Percentiles rank a stretch among this genome's conserved stretches.
Conservation (phyloP, 2,888 invertebrate genomes). For the Eristalis intricaria region DNA sequence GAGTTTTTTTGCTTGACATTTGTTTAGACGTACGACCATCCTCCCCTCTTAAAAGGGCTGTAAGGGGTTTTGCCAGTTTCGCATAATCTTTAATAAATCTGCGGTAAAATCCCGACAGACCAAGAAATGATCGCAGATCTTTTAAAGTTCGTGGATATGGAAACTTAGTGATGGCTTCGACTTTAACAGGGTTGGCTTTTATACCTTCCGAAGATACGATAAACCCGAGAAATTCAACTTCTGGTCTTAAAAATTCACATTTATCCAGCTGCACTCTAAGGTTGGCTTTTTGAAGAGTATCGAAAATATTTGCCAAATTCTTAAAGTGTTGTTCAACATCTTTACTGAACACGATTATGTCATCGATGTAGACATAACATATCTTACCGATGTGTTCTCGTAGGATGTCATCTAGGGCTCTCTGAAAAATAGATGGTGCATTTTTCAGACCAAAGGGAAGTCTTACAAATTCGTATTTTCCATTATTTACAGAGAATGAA, state of each 20-base stretch:
- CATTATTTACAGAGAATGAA: constrained; percentile 38
- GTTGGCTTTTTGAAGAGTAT: constrained; percentile 20
- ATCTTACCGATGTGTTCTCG: constrained; percentile 23
- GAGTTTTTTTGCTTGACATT: constrained; percentile 9
- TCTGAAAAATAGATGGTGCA: constrained; percentile 47
- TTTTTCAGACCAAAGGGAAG: constrained; percentile 45
- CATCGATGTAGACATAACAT: constrained; percentile 22
- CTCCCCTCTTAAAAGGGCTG: neutral
- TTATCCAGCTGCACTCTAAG: constrained; percentile 28
- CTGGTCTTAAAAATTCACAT: constrained; percentile 17
- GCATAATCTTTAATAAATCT: constrained; percentile 21
- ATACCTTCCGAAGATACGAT: neutral
- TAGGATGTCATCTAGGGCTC: constrained; percentile 26
- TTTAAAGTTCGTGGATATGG: constrained; percentile 20
- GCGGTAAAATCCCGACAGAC: constrained; percentile 27
- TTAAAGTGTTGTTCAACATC: constrained; percentile 4
- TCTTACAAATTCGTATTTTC: constrained; percentile 6
- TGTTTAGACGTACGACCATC: neutral
- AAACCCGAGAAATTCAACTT: constrained; percentile 33
- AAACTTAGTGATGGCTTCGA: neutral
- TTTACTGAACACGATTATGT: constrained; percentile 21
- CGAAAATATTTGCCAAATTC: constrained; percentile 35
- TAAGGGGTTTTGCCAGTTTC: constrained; percentile 30
- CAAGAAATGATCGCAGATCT: constrained; percentile 19
- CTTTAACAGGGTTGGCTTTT: neutral